Conservation (phyloP, 2,113 vertebrate genomes). For the Athene cunicularia region DNA sequence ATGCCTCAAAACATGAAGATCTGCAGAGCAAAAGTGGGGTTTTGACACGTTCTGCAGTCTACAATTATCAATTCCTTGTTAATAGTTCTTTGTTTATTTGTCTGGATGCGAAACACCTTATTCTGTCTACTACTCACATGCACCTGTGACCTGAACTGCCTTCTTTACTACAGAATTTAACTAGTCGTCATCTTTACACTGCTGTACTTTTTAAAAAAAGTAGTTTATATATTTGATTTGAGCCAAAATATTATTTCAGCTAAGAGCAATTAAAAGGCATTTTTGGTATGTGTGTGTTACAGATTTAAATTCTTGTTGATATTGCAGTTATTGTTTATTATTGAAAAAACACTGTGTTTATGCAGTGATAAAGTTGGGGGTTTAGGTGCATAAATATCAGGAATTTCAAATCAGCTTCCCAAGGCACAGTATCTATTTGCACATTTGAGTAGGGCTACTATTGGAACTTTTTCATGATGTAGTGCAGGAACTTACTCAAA, state of each 20-base stretch:
- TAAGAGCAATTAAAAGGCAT: not conserved
- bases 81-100: not conserved
- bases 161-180: not conserved
- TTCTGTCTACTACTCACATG: not conserved
- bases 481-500: not conserved
- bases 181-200: not conserved
- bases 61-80: not conserved
- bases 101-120: not conserved
- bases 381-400: not conserved
- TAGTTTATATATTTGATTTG: not conserved
- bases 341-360: not conserved
- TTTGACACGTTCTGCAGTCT: not conserved
- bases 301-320: not conserved
- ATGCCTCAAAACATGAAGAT: not conserved
- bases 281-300: not conserved
- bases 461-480: not conserved
- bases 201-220: rapidly evolving
- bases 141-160: not conserved
- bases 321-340: not conserved
- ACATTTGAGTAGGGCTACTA: not conserved
- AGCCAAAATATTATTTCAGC: not conserved
- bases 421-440: not conserved
- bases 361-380: not conserved
- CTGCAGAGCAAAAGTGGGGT: not conserved
- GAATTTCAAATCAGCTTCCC: not conserved